These are phyloP conservation scores for Spinus olivaceus DNA, from an alignment of 2,797 vertebrate species.

Conservation along the genomic window DNA sequence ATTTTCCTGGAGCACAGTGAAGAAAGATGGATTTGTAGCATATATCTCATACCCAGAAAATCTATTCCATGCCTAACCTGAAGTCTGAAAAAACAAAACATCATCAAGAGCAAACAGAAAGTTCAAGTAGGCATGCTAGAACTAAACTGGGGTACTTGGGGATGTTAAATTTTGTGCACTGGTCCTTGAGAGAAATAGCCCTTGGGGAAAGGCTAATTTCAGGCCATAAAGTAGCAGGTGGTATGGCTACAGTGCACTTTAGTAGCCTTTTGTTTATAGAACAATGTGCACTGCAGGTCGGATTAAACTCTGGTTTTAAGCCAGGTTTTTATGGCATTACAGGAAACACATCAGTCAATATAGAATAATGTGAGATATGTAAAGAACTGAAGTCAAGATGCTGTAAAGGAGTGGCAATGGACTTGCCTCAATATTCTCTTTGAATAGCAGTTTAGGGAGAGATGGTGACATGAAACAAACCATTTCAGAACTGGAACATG, in stretches of 20 bases:
- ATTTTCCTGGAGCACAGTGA: neutral
- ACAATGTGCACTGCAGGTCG: neutral
- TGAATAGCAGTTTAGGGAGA: neutral
- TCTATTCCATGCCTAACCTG: neutral
- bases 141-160: neutral
- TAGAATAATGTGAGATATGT: neutral
- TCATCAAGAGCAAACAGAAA: neutral
- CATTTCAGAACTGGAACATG: neutral
- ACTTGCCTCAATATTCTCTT: neutral
- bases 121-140: neutral
- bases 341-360: neutral
- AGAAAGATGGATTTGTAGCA: neutral
- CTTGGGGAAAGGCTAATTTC: neutral
- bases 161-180: neutral
- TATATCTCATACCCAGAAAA: neutral
- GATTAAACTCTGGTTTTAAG: neutral
- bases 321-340: constrained; percentile 16
- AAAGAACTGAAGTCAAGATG: neutral
- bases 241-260: neutral
- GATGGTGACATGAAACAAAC: neutral
- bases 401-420: neutral
- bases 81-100: neutral
- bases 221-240: constrained; percentile 4
- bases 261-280: constrained; percentile 14
- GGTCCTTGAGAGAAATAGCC: neutral